These are phyloP conservation scores for Aleiodes leptofemur DNA, from an alignment of 2,888 invertebrate genomes.

Conservation along the genomic window DNA sequence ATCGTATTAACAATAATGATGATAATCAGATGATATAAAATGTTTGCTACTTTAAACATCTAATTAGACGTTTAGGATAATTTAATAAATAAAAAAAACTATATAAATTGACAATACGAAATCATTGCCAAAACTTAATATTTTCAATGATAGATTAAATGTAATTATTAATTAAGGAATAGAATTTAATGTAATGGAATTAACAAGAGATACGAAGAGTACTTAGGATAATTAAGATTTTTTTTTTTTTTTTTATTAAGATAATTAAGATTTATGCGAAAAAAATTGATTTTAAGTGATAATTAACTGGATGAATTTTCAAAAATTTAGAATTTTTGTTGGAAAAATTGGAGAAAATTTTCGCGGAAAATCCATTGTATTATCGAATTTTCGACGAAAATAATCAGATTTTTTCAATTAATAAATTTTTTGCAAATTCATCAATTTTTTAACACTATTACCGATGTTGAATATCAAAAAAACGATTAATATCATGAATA, in stretches of 20 bases:
- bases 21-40: conserved; percentile 56
- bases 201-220: not conserved
- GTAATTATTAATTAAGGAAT: conserved; percentile 2
- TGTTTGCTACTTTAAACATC: conserved; percentile 45
- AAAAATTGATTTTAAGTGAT: too few relatives aligned
- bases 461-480: not conserved
- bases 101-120: conserved; percentile 66
- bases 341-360: too few relatives aligned
- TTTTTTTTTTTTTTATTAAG: too few relatives aligned
- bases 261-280: too few relatives aligned
- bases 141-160: conserved; percentile 57
- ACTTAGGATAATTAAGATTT: too few relatives aligned
- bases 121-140: conserved; percentile 64
- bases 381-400: too few relatives aligned
- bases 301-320: too few relatives aligned
- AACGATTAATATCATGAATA: not conserved
- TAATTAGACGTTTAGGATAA: conserved; percentile 43
- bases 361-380: too few relatives aligned
- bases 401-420: too few relatives aligned
- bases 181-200: not conserved
- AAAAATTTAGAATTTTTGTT: too few relatives aligned
- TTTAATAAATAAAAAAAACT: conserved; percentile 1
- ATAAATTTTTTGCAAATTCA: too few relatives aligned
- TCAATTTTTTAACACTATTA: too few relatives aligned
- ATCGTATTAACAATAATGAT: conserved; percentile 32